A percentile compares a stretch with the other conserved stretches of the same genome.
These are phyloP conservation scores for Pseudorhiza aurosa DNA, from an alignment of 30 jellyfish, hydroid and myxozoan species.

Conservation along the genomic window DNA sequence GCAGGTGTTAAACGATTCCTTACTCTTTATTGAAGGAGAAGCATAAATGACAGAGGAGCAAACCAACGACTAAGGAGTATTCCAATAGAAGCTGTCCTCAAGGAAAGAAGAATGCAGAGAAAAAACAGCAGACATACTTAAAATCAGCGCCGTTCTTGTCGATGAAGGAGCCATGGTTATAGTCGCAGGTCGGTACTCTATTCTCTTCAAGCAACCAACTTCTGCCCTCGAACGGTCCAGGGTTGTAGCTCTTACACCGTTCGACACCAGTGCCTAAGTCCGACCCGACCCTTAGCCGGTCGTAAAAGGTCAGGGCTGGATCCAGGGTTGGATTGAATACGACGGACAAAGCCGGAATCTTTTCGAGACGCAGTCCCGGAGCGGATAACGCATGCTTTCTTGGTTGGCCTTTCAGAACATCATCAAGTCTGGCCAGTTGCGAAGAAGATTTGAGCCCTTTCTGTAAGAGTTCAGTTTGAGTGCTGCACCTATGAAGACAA, in stretches of 20 bases:
- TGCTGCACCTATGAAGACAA: constrained; percentile 50
- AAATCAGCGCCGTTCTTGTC: constrained; percentile 73
- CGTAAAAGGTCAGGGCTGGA: constrained; percentile 24
- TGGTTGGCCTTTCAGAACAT: constrained; percentile 68
- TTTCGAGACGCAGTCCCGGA: constrained; percentile 64
- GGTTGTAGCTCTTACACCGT: constrained; percentile 45
- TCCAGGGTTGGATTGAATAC: constrained; percentile 69
- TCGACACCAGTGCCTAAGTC: constrained; percentile 11
- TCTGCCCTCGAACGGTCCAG: constrained; percentile 70
- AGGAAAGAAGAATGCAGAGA: neutral
- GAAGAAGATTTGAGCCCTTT: constrained; percentile 80
- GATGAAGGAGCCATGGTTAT: constrained; percentile 59
- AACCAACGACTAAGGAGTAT: neutral
- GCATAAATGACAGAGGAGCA: neutral
- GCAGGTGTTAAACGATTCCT: too few species aligned
- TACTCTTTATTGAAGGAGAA: too few species aligned
- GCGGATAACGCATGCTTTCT: constrained; percentile 73
- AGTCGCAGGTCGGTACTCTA: constrained; percentile 65
- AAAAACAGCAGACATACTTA: constrained; percentile 31
- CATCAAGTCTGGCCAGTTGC: constrained; percentile 69
- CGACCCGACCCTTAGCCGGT: constrained; percentile 18
- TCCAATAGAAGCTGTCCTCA: too few species aligned
- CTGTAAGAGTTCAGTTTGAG: constrained; percentile 66
- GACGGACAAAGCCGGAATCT: constrained; percentile 75
- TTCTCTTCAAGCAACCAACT: constrained; percentile 82